These are phyloP conservation scores for Alcedo atthis DNA, from an alignment of 2,797 vertebrate genomes.

Conservation along the genomic window DNA sequence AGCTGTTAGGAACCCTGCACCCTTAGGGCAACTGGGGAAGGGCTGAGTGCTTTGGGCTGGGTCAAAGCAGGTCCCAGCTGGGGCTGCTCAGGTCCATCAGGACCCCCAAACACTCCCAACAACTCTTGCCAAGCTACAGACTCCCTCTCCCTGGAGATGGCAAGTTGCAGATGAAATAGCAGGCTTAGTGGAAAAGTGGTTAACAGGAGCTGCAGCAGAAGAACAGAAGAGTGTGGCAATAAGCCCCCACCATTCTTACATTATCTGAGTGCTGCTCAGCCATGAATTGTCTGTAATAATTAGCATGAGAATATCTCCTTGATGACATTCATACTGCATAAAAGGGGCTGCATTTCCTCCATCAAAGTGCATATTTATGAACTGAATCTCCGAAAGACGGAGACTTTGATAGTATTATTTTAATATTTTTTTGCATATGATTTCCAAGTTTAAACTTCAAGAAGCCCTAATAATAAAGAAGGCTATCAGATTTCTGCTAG, in stretches of 20 bases:
- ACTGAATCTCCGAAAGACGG: slow-evolving; percentile 43
- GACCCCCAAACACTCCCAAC: background rate
- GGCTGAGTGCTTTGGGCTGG: background rate
- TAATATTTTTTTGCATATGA: slow-evolving; percentile 68
- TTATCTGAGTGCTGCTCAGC: slow-evolving; percentile 65
- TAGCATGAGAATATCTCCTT: slow-evolving; percentile 77
- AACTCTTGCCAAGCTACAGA: background rate
- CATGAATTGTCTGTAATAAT: slow-evolving; percentile 73
- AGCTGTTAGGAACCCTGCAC: background rate
- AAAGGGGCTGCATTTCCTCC: slow-evolving; percentile 67
- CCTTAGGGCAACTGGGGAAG: background rate
- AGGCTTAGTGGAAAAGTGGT: slow-evolving; percentile 17
- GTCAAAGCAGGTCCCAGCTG: rapidly evolving
- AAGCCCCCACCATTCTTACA: background rate
- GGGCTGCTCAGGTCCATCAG: background rate
- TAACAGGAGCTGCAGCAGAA: slow-evolving; percentile 25
- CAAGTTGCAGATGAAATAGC: background rate
- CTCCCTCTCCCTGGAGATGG: background rate
- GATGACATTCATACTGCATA: slow-evolving; percentile 76
- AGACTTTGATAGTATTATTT: slow-evolving; percentile 70
- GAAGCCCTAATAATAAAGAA: slow-evolving; percentile 44
- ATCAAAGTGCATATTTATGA: slow-evolving; percentile 79
- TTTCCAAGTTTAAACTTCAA: slow-evolving; percentile 62
- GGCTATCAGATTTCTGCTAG: slow-evolving; percentile 35
- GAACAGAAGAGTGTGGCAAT: slow-evolving; percentile 35